Evolutionary conservation across 1,140 invertebrate species (phyloP).

Genomic region (Caerostris darwini): DNA sequence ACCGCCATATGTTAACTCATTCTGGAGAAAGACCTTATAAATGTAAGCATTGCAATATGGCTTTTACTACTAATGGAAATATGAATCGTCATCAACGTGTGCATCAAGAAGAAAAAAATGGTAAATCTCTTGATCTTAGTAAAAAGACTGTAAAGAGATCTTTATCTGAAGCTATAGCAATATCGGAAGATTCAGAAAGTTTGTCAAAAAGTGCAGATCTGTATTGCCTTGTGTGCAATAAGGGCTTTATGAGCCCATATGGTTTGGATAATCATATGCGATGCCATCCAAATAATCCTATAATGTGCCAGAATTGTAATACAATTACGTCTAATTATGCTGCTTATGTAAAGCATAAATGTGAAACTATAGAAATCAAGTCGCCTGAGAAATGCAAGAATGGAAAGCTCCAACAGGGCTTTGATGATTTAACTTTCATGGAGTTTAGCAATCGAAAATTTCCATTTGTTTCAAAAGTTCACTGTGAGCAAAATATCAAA

Average conservation of each 20-base stretch:
- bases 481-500: conserved; percentile 88
- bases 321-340: conserved; percentile 86
- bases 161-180: neutral
- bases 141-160: conserved; percentile 42
- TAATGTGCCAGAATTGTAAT: conserved; percentile 88
- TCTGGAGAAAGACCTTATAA: conserved; percentile 89
- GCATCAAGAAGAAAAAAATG: conserved; percentile 82
- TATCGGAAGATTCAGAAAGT: neutral
- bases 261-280: conserved; percentile 87
- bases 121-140: conserved; percentile 36
- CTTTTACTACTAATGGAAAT: conserved; percentile 94
- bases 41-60: conserved; percentile 89
- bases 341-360: conserved; percentile 76
- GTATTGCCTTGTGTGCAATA: conserved; percentile 82
- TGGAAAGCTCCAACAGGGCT: conserved; percentile 83
- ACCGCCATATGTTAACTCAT: conserved; percentile 89
- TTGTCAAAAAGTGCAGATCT: conserved; percentile 45
- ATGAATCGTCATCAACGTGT: conserved; percentile 93
- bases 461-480: conserved; percentile 87
- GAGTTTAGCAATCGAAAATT: conserved; percentile 91
- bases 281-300: conserved; percentile 86
- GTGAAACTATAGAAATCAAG: conserved; percentile 43
- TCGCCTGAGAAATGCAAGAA: conserved; percentile 50
- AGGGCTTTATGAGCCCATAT: conserved; percentile 85
- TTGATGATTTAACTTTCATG: conserved; percentile 89